Conservation (phyloP, 2,113 vertebrate genomes). For the Loxodonta africana region DNA sequence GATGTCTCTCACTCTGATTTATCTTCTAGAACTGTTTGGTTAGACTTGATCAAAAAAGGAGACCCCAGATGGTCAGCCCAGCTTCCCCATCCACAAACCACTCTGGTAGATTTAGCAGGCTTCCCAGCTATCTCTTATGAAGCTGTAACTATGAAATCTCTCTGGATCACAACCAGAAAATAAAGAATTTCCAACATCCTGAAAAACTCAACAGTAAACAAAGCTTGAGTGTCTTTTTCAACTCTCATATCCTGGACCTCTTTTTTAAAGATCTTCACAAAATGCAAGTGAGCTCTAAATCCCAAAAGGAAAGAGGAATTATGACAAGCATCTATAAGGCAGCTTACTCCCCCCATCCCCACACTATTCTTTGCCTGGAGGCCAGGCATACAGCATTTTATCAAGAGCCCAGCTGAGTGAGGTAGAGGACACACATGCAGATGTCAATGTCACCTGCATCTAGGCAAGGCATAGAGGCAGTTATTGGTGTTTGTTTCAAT, state of each 20-base stretch:
- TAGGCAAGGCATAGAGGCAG: constrained; percentile 69
- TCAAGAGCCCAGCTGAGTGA: constrained; percentile 69
- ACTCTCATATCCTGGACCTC: background rate
- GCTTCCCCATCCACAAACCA: background rate
- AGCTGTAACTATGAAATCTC: constrained; percentile 46
- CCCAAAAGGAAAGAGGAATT: constrained; percentile 57
- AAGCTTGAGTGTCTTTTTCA: constrained; percentile 42
- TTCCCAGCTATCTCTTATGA: constrained; percentile 58
- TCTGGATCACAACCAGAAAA: constrained; percentile 53
- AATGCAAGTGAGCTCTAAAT: constrained; percentile 16
- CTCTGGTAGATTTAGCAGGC: background rate
- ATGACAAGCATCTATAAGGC: constrained; percentile 48
- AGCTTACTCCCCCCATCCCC: background rate
- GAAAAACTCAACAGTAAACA: constrained; percentile 43
- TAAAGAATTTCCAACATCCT: background rate
- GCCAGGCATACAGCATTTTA: constrained; percentile 63
- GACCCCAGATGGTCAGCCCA: background rate
- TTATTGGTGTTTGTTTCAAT: constrained; percentile 74
- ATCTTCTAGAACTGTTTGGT: background rate
- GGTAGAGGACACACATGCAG: constrained; percentile 71
- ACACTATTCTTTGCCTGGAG: constrained; percentile 50
- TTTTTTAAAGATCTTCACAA: constrained; percentile 32
- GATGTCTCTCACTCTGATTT: background rate
- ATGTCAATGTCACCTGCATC: constrained; percentile 78
- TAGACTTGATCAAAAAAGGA: background rate